Evolutionary conservation across 2,888 invertebrate species (phyloP), one percentile per base, ranked within the genome.

Genomic region (Cephonodes hylas): DNA sequence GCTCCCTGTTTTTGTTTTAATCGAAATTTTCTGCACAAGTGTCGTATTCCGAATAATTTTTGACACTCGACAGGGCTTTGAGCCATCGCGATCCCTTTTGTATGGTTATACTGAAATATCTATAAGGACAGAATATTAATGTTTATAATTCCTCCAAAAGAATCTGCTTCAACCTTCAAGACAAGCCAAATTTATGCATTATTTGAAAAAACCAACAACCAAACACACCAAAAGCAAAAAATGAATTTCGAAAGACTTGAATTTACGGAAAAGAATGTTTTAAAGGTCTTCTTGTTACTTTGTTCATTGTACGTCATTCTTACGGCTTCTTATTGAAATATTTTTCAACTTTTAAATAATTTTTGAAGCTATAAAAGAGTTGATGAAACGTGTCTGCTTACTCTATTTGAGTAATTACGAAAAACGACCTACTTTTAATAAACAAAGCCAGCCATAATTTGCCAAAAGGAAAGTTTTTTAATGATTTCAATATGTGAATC

Each of bases 1-100:
- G 53, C 71, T 71, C 80, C 83, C 84, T 79, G 85, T 86, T 88
- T 89, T 89, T 86, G 86, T 91, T 89, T 86, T 82, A 88, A 61
- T 84, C 84, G 82, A 86, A 88, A 88, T 85, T 82, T 84, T 83
- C 83, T 76, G 74, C 73, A 72, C 70, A 77, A 76, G 71, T 75
- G 72, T 68, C 63, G 69, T 68, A 67, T 68, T 66, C 64, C 66
- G 69, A 67, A 73, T 75, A 70, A 75, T 79, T 77, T 76, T 38
- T 46, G 46, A 23, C n/a, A 23, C 23, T 46, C n/a, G 25, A 46
- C 46, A 25, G 4, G 25, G 22, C 13, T 23, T 25, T 10, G 46
- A 46, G 0, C 10, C 38, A n/a, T 42, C 38, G 13, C 13, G 20
- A 22, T 20, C 45, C 13, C 13, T 45, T 8, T 20, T 13, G 8